Conservation (phyloP, 1,140 invertebrate genomes). For the Pseudomyrmex cubaensis region DNA sequence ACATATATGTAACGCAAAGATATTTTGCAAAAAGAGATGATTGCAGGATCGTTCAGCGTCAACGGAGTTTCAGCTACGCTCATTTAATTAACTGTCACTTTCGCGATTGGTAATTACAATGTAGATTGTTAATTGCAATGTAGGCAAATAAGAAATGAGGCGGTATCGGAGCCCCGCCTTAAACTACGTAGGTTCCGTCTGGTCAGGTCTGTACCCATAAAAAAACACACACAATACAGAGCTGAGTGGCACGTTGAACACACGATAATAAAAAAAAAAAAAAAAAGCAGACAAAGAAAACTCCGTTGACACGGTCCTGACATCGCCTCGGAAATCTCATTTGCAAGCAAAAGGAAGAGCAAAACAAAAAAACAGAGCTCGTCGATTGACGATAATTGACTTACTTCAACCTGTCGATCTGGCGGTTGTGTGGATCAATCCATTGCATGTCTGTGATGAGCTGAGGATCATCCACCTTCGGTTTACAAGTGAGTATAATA, state of each 20-base stretch:
- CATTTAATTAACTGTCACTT: constrained; percentile 8
- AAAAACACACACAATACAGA: too few species aligned
- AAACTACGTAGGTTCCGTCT: too few species aligned
- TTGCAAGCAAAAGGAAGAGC: not conserved
- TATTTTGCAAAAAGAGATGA: not conserved
- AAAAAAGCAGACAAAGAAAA: not conserved
- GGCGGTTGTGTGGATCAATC: constrained; percentile 88
- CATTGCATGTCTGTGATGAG: constrained; percentile 90
- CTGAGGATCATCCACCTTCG: constrained; percentile 86
- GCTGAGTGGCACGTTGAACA: too few species aligned
- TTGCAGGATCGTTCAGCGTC: not conserved
- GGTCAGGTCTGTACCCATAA: too few species aligned
- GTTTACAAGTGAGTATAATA: constrained; percentile 90
- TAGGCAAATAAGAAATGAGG: too few species aligned
- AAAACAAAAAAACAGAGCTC: not conserved
- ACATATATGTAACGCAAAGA: not conserved
- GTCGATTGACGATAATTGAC: constrained; percentile 62
- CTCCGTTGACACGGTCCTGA: not conserved
- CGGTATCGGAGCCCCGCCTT: too few species aligned
- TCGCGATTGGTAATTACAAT: constrained; percentile 14
- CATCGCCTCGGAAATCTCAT: constrained; percentile 14
- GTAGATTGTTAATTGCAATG: not conserved
- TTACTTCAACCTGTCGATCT: constrained; percentile 88
- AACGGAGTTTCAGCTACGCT: not conserved
- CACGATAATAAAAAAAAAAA: too few species aligned